These are phyloP conservation scores for Lobophora halterata DNA, from an alignment of 2,888 invertebrate genomes.

Conservation along the genomic window DNA sequence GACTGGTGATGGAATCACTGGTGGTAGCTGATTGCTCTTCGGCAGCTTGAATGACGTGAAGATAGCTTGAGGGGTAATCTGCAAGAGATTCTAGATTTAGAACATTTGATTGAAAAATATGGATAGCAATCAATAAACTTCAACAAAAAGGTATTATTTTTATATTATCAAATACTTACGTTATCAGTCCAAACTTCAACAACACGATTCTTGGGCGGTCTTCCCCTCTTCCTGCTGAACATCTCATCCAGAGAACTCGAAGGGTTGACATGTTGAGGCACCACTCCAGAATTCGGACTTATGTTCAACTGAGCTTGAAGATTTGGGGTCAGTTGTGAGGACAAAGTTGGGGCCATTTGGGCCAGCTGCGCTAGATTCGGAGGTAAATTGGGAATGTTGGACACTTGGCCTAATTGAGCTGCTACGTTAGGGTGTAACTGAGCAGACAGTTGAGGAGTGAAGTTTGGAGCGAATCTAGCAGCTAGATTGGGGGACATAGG, in stretches of 20 bases:
- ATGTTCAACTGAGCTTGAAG: constrained; percentile 69
- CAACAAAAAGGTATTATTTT: not conserved
- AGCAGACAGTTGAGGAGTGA: constrained; percentile 71
- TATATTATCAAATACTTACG: constrained; percentile 69
- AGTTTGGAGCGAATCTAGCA: constrained; percentile 79
- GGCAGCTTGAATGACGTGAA: constrained; percentile 96
- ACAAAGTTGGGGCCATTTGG: constrained; percentile 70
- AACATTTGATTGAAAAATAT: not conserved
- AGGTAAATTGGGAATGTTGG: constrained; percentile 58
- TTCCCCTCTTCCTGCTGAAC: constrained; percentile 94
- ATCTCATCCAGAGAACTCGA: constrained; percentile 93
- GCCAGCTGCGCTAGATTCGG: constrained; percentile 72
- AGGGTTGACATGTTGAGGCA: constrained; percentile 67
- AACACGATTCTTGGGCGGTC: constrained; percentile 97
- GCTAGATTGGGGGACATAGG: constrained; percentile 82
- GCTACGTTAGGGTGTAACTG: constrained; percentile 76
- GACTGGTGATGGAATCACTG: constrained; percentile 62
- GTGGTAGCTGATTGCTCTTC: constrained; percentile 80
- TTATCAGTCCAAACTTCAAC: constrained; percentile 95
- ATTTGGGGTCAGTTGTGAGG: constrained; percentile 67
- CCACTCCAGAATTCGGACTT: constrained; percentile 59
- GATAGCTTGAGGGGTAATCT: constrained; percentile 92
- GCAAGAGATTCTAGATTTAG: constrained; percentile 28
- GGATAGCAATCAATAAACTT: not conserved
- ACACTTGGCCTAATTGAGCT: constrained; percentile 71